Percentiles rank a stretch among this genome's conserved stretches.
Conservation (phyloP, 1,140 invertebrate genomes). For the Drosophila sulfurigaster region DNA sequence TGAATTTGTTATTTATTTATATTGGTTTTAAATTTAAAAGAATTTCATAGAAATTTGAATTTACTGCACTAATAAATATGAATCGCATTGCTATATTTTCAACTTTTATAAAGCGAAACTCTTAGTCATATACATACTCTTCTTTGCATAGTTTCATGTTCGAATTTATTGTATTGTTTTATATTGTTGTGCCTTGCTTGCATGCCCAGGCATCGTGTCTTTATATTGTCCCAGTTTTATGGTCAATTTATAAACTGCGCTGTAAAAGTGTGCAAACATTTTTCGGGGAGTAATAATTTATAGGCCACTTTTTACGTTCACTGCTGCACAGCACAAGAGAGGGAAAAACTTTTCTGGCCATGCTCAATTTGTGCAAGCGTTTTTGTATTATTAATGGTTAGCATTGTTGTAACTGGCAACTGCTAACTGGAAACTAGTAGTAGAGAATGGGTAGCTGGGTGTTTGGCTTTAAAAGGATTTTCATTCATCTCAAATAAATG, state of each 20-base stretch:
- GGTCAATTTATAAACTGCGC: conserved; percentile 59
- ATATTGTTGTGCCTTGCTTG: conserved; percentile 26
- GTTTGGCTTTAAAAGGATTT: conserved; percentile 36
- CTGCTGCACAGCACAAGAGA: conserved; percentile 31
- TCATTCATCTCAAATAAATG: conserved; percentile 37
- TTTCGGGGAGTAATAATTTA: conserved; percentile 67
- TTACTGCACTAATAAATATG: too few relatives aligned
- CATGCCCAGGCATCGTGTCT: conserved; percentile 2
- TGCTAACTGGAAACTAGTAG: conserved; percentile 6
- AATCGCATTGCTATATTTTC: too few relatives aligned
- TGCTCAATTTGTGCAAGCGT: conserved; percentile 44
- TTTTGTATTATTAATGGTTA: conserved; percentile 54
- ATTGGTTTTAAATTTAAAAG: too few relatives aligned
- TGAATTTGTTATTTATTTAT: too few relatives aligned
- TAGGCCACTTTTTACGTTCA: conserved; percentile 51
- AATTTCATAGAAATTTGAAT: too few relatives aligned
- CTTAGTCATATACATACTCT: not conserved
- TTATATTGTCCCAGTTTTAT: conserved; percentile 56
- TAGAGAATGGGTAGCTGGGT: conserved; percentile 10
- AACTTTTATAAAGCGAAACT: not conserved
- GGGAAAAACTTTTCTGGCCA: conserved; percentile 31
- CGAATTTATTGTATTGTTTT: conserved; percentile 19
- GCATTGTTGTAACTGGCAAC: conserved; percentile 30
- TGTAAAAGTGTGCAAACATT: conserved; percentile 57
- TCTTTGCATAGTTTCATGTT: not conserved